Evolutionary conservation across 2,888 invertebrate genomes (phyloP), one percentile per base, ranked within the genome.

Genomic region (Linyphia triangularis): DNA sequence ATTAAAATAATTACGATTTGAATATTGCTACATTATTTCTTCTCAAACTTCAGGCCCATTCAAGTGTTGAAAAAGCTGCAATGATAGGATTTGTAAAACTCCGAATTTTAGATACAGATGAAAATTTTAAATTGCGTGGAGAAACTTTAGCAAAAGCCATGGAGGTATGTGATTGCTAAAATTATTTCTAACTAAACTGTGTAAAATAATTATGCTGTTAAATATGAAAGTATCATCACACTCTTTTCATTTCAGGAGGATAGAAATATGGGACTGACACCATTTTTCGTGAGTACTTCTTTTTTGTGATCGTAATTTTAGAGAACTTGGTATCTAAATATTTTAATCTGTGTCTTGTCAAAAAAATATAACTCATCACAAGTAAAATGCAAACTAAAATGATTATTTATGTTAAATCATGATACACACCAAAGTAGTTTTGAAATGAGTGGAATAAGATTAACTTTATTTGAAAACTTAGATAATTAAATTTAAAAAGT

Each of bases 31-130:
- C 19, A 7, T 69, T 69, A 33, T 22, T 9, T 26, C 24, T 5
- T 22, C 16, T 6, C 75, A 24, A 28, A n/a, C 73, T 83, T 73
- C 73, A 90, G 88, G 96, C 97, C 30, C 98, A 98, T 93, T 97
- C 97, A 40, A 97, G 97, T 92, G 97, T 97, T 3, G 97, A 98
- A 93, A 98, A 98, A 92, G 96, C 97, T 2, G 97, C 97, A 2
- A 97, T 98, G 97, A 97, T 98, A 91, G 96, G 96, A 92, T 97
- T 98, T 92, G 97, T 97, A 10, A 98, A 97, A 92, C 93, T 98
- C 85, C 94, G 97, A 75, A 97, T 97, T 92, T 93, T 98, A 89
- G 97, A 97, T 92, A 96, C 97, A 0, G 98, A 98, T 92, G 96
- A 96, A 89, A 95, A 96, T 90, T 96, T 96, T 85, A 95, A 96